Conservation (phyloP, 2,888 invertebrate species). For the Cerceris ruficornis region DNA sequence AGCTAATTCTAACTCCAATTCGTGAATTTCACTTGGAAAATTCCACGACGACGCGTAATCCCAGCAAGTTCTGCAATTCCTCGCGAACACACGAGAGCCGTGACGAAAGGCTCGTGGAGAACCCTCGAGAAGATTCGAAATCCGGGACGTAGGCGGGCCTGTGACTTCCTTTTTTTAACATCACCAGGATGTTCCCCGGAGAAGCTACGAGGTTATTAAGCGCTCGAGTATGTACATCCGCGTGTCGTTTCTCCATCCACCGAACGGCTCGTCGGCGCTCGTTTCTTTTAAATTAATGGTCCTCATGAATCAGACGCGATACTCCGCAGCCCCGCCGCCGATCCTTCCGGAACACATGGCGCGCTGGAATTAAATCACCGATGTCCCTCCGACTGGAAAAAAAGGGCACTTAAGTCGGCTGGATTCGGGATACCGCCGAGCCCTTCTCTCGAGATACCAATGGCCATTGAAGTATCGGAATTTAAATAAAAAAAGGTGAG, state of each 20-base stretch:
- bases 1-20: no score
- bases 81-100: no score
- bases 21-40: no score
- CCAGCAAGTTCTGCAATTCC: no score
- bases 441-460: no score
- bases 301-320: slow-evolving; percentile 62
- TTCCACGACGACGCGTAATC: no score
- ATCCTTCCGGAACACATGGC: slow-evolving; percentile 42
- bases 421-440: no score
- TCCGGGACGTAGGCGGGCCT: neutral
- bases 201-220: slow-evolving; percentile 60
- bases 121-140: slow-evolving; percentile 10
- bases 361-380: slow-evolving; percentile 35
- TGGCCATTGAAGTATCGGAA: no score
- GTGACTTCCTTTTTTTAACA: slow-evolving; percentile 61
- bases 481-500: no score
- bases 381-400: slow-evolving; percentile 16
- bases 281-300: slow-evolving; percentile 61
- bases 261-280: slow-evolving; percentile 33
- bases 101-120: slow-evolving; percentile 6
- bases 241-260: slow-evolving; percentile 40
- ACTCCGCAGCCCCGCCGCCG: slow-evolving; percentile 8
- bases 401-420: neutral
- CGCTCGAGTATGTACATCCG: slow-evolving; percentile 62
- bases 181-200: slow-evolving; percentile 39